Conservation (phyloP, 2,888 invertebrate species). For the Caenorhabditis macrosperma region DNA sequence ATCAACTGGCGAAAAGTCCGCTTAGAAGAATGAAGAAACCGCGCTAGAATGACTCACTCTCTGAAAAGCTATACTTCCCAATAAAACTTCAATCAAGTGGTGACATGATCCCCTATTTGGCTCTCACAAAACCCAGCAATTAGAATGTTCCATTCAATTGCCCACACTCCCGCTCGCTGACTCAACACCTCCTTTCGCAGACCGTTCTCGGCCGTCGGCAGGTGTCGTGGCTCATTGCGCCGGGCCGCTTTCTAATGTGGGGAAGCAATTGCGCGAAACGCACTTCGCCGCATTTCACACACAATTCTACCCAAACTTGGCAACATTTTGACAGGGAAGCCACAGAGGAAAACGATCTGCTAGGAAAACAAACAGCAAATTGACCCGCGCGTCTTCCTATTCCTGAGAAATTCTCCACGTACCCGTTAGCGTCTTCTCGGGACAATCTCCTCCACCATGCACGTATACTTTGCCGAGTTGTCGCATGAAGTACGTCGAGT, state of each 20-base stretch:
- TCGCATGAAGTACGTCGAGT: constrained; percentile 77
- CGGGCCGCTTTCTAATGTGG: constrained; percentile 12
- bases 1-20: too few relatives aligned
- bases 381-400: neutral
- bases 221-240: constrained; percentile 54
- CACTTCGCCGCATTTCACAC: constrained; percentile 46
- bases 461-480: constrained; percentile 81
- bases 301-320: constrained; percentile 24
- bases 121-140: constrained; percentile 26
- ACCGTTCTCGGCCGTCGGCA: constrained; percentile 46
- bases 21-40: neutral
- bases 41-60: neutral
- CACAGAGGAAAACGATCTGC: constrained; percentile 37
- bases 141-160: constrained; percentile 39
- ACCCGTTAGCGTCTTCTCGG: constrained; percentile 86
- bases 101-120: neutral
- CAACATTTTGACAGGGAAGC: constrained; percentile 18
- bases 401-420: neutral
- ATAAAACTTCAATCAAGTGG: neutral
- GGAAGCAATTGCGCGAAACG: constrained; percentile 53
- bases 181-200: constrained; percentile 40
- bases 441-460: constrained; percentile 87
- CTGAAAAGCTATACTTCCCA: neutral
- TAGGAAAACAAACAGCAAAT: constrained; percentile 31
- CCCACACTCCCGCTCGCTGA: constrained; percentile 18